Evolutionary conservation across 2,888 invertebrate genomes (phyloP), one percentile per base, ranked within the genome.

Genomic region (Heliconius sara): DNA sequence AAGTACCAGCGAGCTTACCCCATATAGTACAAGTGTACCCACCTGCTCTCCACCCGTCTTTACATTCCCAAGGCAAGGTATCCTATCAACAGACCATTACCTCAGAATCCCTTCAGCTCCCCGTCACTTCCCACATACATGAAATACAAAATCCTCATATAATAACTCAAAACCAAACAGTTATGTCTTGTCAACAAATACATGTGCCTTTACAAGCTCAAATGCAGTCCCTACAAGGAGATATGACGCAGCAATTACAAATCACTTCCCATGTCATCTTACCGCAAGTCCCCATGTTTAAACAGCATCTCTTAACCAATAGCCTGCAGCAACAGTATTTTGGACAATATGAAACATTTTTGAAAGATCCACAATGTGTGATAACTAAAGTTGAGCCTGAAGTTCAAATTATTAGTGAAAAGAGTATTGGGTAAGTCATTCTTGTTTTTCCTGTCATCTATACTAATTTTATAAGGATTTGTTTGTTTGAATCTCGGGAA

Each of bases 21-120:
- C 94, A 93, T 80, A 88, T 94, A 25, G 90, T 94, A 6, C 94
- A 93, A 84, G 91, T 94, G 0, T 93, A 91, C 82, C 91, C 92
- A 82, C 90, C 91, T 0, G 83, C 91, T 0, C 85, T 88, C 6
- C 94, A 94, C 71, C 91, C 92, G 2, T 86, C 89, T 0, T 80
- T 93, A 0, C 89, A 90, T 78, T 84, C 89, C 2, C 91, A 93
- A 75, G 92, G 90, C 4, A 93, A 92, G 83, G 85, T 93, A 0
- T 89, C 90, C 0, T 94, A 93, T 80, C 92, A 93, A 65, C 93
- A 92, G 82, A 88, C 91, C 0, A 88, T 92, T 19, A 89, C 90
- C 57, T 89, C 91, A 0, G 91, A 93, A 57, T 86, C 91, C 0
- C 83, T 92, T 12, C 91, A 92, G 27, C 86, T 93, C 80, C 92